A percentile compares a stretch with the other conserved stretches of the same genome.
Evolutionary conservation across 2,797 vertebrate genomes (phyloP).

Genomic region (Oryzias sinensis): DNA sequence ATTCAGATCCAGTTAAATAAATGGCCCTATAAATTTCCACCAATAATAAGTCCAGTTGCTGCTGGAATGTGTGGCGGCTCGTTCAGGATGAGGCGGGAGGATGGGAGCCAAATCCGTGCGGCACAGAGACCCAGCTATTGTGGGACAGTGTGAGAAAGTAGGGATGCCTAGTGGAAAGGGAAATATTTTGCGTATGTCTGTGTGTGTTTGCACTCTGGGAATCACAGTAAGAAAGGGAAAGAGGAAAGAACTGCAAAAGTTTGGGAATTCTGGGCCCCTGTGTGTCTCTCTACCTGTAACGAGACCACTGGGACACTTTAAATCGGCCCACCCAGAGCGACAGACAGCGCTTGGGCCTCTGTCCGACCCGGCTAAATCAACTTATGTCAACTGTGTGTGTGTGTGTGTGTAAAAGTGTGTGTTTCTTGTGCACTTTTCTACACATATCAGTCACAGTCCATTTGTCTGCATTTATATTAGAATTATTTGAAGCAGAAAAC

Average conservation of each 20-base stretch:
- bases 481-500: neutral
- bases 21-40: conserved; percentile 93
- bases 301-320: conserved; percentile 83
- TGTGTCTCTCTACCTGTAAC: conserved; percentile 83
- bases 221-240: conserved; percentile 54
- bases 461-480: conserved; percentile 20
- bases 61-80: conserved; percentile 80
- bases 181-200: conserved; percentile 32
- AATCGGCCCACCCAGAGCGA: conserved; percentile 88
- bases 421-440: conserved; percentile 24
- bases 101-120: conserved; percentile 26
- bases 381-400: conserved; percentile 43
- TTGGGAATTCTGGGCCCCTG: conserved; percentile 75
- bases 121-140: conserved; percentile 73
- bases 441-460: conserved; percentile 15
- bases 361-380: conserved; percentile 58
- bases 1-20: conserved; percentile 91
- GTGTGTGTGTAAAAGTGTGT: neutral
- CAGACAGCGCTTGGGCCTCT: conserved; percentile 68
- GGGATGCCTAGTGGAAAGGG: conserved; percentile 24
- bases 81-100: conserved; percentile 38
- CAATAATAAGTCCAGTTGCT: conserved; percentile 86
- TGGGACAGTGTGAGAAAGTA: conserved; percentile 72
- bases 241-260: conserved; percentile 26
- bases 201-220: conserved; percentile 53